Base-by-base conservation (phyloP, 2,113 vertebrate genomes). In the Pagrus major region DNA sequence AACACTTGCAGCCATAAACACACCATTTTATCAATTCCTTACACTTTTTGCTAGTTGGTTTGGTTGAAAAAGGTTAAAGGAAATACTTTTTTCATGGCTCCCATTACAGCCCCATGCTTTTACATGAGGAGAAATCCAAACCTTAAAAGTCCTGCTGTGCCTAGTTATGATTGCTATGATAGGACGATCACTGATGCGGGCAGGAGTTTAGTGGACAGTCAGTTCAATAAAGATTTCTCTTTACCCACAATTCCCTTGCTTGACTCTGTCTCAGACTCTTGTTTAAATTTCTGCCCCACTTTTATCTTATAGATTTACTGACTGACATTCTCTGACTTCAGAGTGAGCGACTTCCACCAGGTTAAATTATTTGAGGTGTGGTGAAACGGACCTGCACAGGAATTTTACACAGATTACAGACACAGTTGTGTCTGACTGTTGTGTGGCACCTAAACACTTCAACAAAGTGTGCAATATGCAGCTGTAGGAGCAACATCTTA, bases 301-400 rank as follows among this genome's bases (percentile, higher is more conserved):
- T 56, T n/a, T 23, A 33, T 42, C 14, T 51, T 4, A 51, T 16
- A 3, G 20, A n/a, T n/a, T n/a, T n/a, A n/a, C n/a, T n/a, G n/a
- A n/a, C n/a, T n/a, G n/a, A n/a, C n/a, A n/a, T n/a, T 20, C 6
- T 3, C 8, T 33, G 23, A n/a, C 52, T 15, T 29, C 39, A 56
- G 4, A 46, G 11, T 10, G 21, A 54, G 12, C 1, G 18, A 65
- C 29, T 78, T 66, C 78, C 2, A 60, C 23, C 31, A 10, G 46
- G 33, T 58, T 33, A 54, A 29, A 63, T 71, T 55, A 59, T 77
- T 56, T 80, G 3, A 78, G 35, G 66, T 63, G 64, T 74, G 49
- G 11, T 27, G 9, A 35, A 60, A 47, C 1, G 1, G 9, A n/a
- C 21, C 12, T 49, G 31, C 70, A 51, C n/a, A 73, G 58, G 6